A percentile compares a stretch with the other conserved stretches of the same genome.
Conservation (phyloP, 2,797 vertebrate species). For the Streptopelia turtur region DNA sequence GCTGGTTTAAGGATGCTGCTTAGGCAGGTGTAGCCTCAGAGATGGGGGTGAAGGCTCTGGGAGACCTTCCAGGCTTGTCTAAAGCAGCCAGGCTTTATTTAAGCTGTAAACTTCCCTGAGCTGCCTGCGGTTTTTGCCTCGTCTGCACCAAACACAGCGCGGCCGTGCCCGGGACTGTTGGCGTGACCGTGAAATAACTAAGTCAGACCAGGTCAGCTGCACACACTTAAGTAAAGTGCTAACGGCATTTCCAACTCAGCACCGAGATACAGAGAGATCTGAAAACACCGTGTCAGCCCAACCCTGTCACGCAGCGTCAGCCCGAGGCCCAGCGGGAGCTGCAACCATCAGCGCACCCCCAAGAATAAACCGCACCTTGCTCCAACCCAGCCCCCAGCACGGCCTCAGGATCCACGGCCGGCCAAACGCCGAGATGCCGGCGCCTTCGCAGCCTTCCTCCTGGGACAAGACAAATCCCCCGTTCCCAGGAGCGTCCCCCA, state of each 20-base stretch:
- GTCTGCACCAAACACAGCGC: background rate
- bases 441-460: background rate
- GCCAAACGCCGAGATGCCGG: background rate
- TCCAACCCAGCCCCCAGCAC: background rate
- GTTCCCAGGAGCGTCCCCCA: background rate
- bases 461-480: background rate
- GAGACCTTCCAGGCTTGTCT: background rate
- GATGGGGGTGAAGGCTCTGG: background rate
- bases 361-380: background rate
- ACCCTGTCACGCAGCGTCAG: too few relatives aligned
- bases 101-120: background rate
- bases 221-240: background rate
- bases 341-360: fast-evolving
- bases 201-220: background rate
- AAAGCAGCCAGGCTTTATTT: background rate
- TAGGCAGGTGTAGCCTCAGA: background rate
- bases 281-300: background rate
- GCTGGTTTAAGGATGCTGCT: background rate
- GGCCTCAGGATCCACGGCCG: fast-evolving
- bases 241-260: background rate
- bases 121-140: background rate
- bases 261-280: background rate
- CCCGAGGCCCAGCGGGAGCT: background rate
- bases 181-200: background rate
- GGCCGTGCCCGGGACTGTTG: background rate